These are phyloP conservation scores for Uloborus plumipes DNA, from an alignment of 2,888 invertebrate species.

Conservation along the genomic window DNA sequence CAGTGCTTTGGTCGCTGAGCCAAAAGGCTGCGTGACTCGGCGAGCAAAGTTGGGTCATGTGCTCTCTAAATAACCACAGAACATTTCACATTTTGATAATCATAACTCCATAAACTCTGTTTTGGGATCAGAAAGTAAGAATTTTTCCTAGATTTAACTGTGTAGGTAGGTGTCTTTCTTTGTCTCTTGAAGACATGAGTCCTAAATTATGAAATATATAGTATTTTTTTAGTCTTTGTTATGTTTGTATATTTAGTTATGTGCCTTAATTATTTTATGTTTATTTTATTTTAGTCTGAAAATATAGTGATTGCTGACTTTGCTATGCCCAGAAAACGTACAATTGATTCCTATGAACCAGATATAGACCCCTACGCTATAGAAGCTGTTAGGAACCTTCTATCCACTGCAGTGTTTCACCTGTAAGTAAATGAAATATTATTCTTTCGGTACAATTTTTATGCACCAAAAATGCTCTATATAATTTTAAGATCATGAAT, in stretches of 20 bases:
- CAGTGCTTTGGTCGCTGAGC: no score
- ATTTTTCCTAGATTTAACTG: no score
- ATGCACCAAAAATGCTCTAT: background rate
- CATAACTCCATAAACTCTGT: no score
- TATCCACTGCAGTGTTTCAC: conserved; percentile 74
- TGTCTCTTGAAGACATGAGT: no score
- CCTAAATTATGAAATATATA: no score
- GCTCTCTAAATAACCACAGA: no score
- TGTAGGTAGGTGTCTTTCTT: no score
- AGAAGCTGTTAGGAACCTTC: conserved; percentile 77
- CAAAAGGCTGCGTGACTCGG: no score
- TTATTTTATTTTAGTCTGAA: conserved; percentile 74
- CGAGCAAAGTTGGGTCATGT: no score
- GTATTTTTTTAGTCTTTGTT: no score
- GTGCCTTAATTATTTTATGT: background rate
- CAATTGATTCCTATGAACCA: conserved; percentile 81
- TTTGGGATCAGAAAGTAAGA: no score
- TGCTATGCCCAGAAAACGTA: conserved; percentile 83
- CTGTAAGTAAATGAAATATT: conserved; percentile 7
- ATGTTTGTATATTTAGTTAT: background rate
- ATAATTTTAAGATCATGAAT: background rate
- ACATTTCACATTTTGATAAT: no score
- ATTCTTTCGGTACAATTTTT: background rate
- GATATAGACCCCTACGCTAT: conserved; percentile 79
- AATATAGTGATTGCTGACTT: conserved; percentile 82